Evolutionary conservation across 1,140 invertebrate genomes (phyloP).

Genomic region (Stenopsyche tienmushanensis): DNA sequence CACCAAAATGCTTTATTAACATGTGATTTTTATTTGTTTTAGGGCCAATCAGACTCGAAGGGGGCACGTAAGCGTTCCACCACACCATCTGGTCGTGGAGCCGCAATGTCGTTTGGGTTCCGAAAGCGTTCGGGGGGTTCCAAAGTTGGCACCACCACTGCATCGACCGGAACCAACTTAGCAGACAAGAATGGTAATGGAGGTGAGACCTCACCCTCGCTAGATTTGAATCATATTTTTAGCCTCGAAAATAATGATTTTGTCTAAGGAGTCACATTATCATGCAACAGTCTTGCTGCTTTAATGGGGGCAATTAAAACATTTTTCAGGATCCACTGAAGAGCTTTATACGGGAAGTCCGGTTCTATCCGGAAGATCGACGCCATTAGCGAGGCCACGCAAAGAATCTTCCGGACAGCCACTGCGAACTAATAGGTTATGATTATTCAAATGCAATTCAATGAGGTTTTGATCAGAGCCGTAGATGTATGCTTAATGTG

Average conservation of each 20-base stretch:
- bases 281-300: too few relatives aligned
- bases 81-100: slow-evolving; percentile 58
- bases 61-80: slow-evolving; percentile 58
- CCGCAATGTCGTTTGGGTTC: slow-evolving; percentile 71
- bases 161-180: slow-evolving; percentile 43
- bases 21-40: too few relatives aligned
- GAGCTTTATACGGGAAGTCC: slow-evolving; percentile 48
- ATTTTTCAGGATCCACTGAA: slow-evolving; percentile 51
- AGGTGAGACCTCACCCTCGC: slow-evolving; percentile 44
- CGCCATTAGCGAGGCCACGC: slow-evolving; percentile 53
- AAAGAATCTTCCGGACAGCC: slow-evolving; percentile 53
- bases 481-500: too few relatives aligned
- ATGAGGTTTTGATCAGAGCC: too few relatives aligned
- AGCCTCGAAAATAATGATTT: too few relatives aligned
- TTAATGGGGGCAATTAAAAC: too few relatives aligned
- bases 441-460: too few relatives aligned
- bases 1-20: too few relatives aligned
- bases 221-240: too few relatives aligned
- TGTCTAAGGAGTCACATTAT: too few relatives aligned
- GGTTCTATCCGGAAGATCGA: slow-evolving; percentile 53
- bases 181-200: slow-evolving; percentile 55
- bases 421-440: slow-evolving; percentile 52
- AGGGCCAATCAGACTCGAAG: slow-evolving; percentile 59
- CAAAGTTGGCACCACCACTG: slow-evolving; percentile 40
- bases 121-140: slow-evolving; percentile 59